A percentile compares a stretch with the other conserved stretches of the same genome.
Conservation (phyloP, 2,797 vertebrate species). For the Euthynnus affinis region DNA sequence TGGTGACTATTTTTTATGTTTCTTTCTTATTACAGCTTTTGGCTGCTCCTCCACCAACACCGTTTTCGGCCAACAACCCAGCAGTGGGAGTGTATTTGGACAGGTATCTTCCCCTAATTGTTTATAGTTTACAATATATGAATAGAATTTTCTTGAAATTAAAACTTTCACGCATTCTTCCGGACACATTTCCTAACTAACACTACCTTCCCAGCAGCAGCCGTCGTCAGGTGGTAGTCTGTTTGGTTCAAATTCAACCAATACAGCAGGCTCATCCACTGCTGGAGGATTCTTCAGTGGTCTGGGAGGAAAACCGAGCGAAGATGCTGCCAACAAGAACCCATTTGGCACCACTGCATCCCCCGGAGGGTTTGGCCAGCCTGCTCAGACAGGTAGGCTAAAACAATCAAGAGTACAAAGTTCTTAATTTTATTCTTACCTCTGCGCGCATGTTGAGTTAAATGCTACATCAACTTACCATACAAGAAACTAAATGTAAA, state of each 20-base stretch:
- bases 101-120: slow-evolving; percentile 85
- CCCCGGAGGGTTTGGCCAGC: slow-evolving; percentile 88
- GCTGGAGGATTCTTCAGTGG: slow-evolving; percentile 95
- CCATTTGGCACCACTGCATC: slow-evolving; percentile 89
- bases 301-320: slow-evolving; percentile 96
- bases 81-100: slow-evolving; percentile 88
- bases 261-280: slow-evolving; percentile 66
- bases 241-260: slow-evolving; percentile 87
- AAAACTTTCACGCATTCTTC: neutral
- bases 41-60: slow-evolving; percentile 86
- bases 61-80: slow-evolving; percentile 91
- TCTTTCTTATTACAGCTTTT: slow-evolving; percentile 84
- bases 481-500: neutral
- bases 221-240: slow-evolving; percentile 84
- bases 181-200: neutral
- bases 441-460: neutral
- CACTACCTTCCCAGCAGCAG: slow-evolving; percentile 68
- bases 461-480: neutral
- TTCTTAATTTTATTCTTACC: too few species aligned
- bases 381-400: slow-evolving; percentile 77
- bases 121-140: neutral
- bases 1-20: slow-evolving; percentile 4
- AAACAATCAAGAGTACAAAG: neutral
- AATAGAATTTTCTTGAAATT: neutral
- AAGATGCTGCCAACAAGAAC: slow-evolving; percentile 97